Conservation (phyloP, 2,888 invertebrate species). For the Kryphioiulus occultus region DNA sequence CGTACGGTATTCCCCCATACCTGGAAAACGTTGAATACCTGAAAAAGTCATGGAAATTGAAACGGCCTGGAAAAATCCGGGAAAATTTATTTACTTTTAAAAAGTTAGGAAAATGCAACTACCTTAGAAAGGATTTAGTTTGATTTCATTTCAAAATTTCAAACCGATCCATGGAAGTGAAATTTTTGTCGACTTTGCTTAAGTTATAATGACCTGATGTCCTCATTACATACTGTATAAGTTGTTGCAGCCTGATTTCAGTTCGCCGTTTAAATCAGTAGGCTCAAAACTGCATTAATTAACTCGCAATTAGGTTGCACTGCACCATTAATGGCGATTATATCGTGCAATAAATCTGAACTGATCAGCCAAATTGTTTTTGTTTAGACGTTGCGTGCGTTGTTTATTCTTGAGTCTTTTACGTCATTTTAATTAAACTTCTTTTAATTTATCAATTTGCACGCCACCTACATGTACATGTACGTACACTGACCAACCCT, state of each 20-base stretch:
- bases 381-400: not conserved
- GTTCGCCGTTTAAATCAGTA: not conserved
- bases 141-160: too few species aligned
- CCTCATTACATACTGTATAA: slow-evolving; percentile 10
- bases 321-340: not conserved
- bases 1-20: too few species aligned
- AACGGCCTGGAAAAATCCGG: too few species aligned
- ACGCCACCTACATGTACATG: slow-evolving; percentile 9
- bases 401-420: not conserved
- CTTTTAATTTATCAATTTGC: not conserved
- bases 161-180: too few species aligned
- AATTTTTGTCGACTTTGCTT: not conserved
- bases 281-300: not conserved
- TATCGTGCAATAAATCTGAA: not conserved
- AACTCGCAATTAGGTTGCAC: not conserved
- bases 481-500: not conserved
- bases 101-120: too few species aligned
- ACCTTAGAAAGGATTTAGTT: too few species aligned
- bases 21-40: too few species aligned
- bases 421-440: not conserved
- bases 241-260: not conserved
- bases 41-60: too few species aligned
- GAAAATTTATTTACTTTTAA: too few species aligned
- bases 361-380: not conserved
- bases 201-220: not conserved